Evolutionary conservation across 2,888 invertebrate species (phyloP).

Genomic region (Leucophenga maculata): DNA sequence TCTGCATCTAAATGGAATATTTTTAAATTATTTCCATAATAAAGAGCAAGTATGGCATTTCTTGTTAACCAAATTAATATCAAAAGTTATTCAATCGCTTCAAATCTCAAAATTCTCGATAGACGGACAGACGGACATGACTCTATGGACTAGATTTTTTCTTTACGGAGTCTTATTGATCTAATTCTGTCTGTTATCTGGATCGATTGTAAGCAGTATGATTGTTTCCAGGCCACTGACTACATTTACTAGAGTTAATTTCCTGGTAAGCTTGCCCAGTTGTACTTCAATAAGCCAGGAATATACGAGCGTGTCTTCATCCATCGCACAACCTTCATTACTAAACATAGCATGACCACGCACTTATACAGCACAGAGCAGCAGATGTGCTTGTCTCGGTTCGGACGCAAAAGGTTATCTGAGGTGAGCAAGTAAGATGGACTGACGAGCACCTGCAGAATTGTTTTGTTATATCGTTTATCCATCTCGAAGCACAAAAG

Average conservation of each 20-base stretch:
- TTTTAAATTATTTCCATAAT: too few species aligned
- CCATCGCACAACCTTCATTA: slow-evolving; percentile 88
- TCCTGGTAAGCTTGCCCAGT: slow-evolving; percentile 92
- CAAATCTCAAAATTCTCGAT: too few species aligned
- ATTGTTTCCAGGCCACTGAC: slow-evolving; percentile 92
- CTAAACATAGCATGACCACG: slow-evolving; percentile 98
- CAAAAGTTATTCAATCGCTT: too few species aligned
- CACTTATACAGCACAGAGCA: slow-evolving; percentile 88
- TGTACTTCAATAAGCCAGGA: slow-evolving; percentile 97
- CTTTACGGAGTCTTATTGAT: too few species aligned
- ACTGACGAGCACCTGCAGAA: slow-evolving; percentile 89
- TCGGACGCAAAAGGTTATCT: slow-evolving; percentile 81
- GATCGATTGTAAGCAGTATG: slow-evolving; percentile 86
- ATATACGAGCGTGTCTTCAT: slow-evolving; percentile 96
- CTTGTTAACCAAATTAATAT: too few species aligned
- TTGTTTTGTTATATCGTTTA: slow-evolving; percentile 92
- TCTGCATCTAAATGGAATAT: too few species aligned
- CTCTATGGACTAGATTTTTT: too few species aligned
- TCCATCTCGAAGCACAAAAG: slow-evolving; percentile 96
- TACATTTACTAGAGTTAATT: slow-evolving; percentile 89
- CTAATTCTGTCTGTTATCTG: slow-evolving; percentile 92
- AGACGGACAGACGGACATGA: too few species aligned
- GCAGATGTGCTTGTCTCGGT: slow-evolving; percentile 81
- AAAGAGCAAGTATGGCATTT: too few species aligned
- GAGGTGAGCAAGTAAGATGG: slow-evolving; percentile 88